These are phyloP conservation scores for Macaria notata DNA, from an alignment of 2,888 invertebrate genomes.

Conservation along the genomic window DNA sequence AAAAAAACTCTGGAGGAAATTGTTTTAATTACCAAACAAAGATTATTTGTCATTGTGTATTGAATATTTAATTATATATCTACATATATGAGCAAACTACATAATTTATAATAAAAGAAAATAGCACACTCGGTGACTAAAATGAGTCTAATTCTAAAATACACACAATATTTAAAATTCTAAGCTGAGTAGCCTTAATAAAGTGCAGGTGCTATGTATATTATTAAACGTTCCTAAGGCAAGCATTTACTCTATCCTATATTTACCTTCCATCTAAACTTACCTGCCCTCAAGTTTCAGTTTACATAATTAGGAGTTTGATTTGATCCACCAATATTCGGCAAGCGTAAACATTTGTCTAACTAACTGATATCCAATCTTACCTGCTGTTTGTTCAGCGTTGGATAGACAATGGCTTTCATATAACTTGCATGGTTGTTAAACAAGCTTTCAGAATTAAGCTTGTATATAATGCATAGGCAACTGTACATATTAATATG, in stretches of 20 bases:
- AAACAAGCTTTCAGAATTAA: not conserved
- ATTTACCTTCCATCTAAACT: not conserved
- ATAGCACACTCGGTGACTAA: too few relatives aligned
- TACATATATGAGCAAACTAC: too few relatives aligned
- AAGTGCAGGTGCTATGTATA: too few relatives aligned
- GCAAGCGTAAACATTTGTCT: conserved; percentile 18
- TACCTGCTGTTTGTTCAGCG: conserved; percentile 27
- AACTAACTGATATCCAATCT: conserved; percentile 25
- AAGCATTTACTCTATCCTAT: not conserved
- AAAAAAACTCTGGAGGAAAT: too few relatives aligned
- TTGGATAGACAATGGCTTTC: conserved; percentile 30
- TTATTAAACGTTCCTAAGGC: too few relatives aligned
- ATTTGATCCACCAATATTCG: conserved; percentile 32
- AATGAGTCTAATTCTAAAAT: too few relatives aligned
- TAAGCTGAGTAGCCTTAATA: too few relatives aligned
- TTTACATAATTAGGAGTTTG: conserved; percentile 21
- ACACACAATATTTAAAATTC: too few relatives aligned
- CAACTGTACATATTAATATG: not conserved
- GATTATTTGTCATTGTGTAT: too few relatives aligned
- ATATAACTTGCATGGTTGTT: conserved; percentile 25
- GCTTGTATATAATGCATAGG: not conserved
- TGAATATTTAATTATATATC: too few relatives aligned
- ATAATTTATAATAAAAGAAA: too few relatives aligned
- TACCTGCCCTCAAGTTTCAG: not conserved
- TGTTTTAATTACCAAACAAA: too few relatives aligned